These are phyloP conservation scores for Muricea muricata DNA, from an alignment of 92 coral and sea anemone genomes.

Conservation along the genomic window DNA sequence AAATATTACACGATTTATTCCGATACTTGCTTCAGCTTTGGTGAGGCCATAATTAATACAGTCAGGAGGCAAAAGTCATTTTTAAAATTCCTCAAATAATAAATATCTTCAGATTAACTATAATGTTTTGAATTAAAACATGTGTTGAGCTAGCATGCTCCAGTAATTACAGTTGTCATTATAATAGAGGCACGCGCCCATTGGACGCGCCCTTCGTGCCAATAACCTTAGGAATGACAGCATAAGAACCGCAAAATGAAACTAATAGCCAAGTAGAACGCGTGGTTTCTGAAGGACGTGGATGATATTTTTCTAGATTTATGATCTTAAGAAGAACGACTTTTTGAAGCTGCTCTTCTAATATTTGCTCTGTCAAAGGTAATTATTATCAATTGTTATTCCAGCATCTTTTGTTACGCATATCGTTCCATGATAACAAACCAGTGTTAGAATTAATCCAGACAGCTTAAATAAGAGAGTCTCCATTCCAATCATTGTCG, in stretches of 20 bases:
- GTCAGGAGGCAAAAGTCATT: too few species aligned
- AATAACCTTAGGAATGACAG: neutral
- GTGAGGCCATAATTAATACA: too few species aligned
- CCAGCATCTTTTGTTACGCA: neutral
- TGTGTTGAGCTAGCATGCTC: neutral
- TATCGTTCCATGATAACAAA: too few species aligned
- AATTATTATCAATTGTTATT: neutral
- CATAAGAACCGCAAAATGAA: neutral
- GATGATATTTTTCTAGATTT: neutral
- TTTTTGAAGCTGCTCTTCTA: neutral
- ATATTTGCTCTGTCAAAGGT: neutral
- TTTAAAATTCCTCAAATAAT: too few species aligned
- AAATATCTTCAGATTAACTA: too few species aligned
- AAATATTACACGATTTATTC: too few species aligned
- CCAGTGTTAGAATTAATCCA: too few species aligned
- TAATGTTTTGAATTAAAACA: neutral
- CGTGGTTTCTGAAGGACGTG: neutral
- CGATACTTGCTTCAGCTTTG: too few species aligned
- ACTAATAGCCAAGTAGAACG: neutral
- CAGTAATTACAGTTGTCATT: neutral
- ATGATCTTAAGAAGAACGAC: neutral
- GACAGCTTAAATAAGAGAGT: too few species aligned
- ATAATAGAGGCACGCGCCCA: neutral
- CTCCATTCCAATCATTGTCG: too few species aligned
- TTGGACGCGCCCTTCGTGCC: neutral